Evolutionary conservation across 30 jellyfish, hydroid and myxozoan genomes (phyloP).

Genomic region (Euphysa ruthae): DNA sequence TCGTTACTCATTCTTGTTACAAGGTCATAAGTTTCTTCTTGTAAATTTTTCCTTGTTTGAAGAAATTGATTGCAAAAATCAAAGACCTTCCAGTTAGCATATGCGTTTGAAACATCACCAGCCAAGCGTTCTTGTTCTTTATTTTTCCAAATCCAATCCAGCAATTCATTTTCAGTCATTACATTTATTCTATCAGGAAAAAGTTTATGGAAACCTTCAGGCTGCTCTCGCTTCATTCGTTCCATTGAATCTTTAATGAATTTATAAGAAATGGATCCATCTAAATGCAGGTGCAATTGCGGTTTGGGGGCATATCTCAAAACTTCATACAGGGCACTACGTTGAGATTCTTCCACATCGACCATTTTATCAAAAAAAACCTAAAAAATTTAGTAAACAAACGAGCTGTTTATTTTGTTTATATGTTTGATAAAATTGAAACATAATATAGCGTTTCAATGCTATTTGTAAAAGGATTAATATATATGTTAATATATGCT

Average conservation of each 20-base stretch:
- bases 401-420: too few species aligned
- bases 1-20: not conserved
- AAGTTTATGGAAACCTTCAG: not conserved
- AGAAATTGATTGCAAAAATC: constrained; percentile 33
- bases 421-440: too few species aligned
- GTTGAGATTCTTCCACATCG: too few species aligned
- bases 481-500: too few species aligned
- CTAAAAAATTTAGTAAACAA: too few species aligned
- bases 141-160: not conserved
- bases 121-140: not conserved
- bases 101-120: not conserved
- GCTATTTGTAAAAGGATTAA: too few species aligned
- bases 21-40: constrained; percentile 5
- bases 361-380: too few species aligned
- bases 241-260: not conserved
- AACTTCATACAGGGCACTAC: too few species aligned
- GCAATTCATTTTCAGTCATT: constrained; percentile 2
- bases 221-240: not conserved
- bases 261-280: constrained; percentile 12
- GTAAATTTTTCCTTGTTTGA: constrained; percentile 11
- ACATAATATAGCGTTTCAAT: too few species aligned
- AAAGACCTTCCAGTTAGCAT: constrained; percentile 27
- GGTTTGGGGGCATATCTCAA: constrained; percentile 23
- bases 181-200: not conserved
- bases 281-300: constrained; percentile 20